Percentiles rank a stretch among this genome's conserved stretches.
These are phyloP conservation scores for Ips nitidus DNA, from an alignment of 1,140 invertebrate species.

Conservation along the genomic window DNA sequence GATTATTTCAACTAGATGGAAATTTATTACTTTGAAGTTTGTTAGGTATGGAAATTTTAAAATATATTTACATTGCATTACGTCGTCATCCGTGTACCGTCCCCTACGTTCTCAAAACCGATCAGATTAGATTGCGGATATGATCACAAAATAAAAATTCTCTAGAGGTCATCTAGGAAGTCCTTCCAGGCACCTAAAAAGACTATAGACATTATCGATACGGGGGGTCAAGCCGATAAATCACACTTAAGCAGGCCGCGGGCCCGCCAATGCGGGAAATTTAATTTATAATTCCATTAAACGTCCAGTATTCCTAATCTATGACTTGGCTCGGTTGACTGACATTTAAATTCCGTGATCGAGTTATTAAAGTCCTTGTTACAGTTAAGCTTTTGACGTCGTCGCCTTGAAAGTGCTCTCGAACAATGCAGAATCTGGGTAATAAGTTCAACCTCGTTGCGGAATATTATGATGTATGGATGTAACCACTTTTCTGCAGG, in stretches of 20 bases:
- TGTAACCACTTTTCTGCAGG: too few relatives aligned
- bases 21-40: conserved; percentile 31
- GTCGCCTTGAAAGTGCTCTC: conserved; percentile 19
- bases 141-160: too few relatives aligned
- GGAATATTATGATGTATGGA: conserved; percentile 3
- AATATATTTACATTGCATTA: conserved; percentile 29
- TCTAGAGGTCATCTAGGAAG: too few relatives aligned
- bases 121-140: background rate
- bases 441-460: background rate
- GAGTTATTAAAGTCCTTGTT: conserved; percentile 22
- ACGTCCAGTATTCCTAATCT: conserved; percentile 9
- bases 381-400: conserved; percentile 12
- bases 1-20: conserved; percentile 33
- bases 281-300: conserved; percentile 19
- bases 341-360: conserved; percentile 24
- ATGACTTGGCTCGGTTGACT: conserved; percentile 10
- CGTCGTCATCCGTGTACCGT: conserved; percentile 1
- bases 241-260: conserved; percentile 3
- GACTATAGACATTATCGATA: background rate
- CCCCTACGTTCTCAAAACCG: background rate
- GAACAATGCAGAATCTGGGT: conserved; percentile 12
- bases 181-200: background rate
- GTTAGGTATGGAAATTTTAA: conserved; percentile 33
- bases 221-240: conserved; percentile 4
- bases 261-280: conserved; percentile 8